phyloP scores from a whole-genome alignment of 2,888 invertebrate species.

The Euzetes globulus region DNA sequence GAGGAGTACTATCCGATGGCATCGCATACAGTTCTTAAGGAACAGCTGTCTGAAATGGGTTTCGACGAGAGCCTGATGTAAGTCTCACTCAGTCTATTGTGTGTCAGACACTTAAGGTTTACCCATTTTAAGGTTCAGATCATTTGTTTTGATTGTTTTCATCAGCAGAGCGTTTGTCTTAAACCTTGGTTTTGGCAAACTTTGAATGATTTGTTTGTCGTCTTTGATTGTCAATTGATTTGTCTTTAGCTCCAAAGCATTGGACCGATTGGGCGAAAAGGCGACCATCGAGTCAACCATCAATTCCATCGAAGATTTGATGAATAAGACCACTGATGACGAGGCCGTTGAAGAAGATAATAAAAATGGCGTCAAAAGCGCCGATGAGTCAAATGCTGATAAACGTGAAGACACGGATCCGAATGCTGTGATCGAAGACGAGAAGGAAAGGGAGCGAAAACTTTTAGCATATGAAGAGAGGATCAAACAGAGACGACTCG shows the following conservation, averaged over 20 bases:
- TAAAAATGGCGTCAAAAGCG: neutral
- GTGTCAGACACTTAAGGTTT: neutral
- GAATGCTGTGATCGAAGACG: neutral
- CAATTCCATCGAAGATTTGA: conserved; percentile 1
- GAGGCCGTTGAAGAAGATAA: neutral
- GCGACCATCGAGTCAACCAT: conserved; percentile 34
- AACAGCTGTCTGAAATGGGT: conserved; percentile 34
- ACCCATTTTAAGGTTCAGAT: neutral
- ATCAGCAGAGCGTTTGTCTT: neutral
- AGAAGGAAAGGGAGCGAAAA: neutral
- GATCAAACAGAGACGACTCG: conserved; percentile 31
- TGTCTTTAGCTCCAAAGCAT: conserved; percentile 16
- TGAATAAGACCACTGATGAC: conserved; percentile 19
- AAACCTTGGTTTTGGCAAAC: too few species aligned
- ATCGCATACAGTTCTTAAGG: conserved; percentile 28
- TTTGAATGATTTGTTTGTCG: neutral
- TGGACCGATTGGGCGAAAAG: conserved; percentile 27
- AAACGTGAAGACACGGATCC: neutral
- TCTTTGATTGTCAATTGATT: neutral
- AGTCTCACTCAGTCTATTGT: neutral
- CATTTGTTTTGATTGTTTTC: neutral
- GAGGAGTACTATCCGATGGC: conserved; percentile 7
- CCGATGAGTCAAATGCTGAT: neutral
- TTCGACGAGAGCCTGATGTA: conserved; percentile 31
- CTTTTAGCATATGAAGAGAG: conserved; percentile 12